phyloP scores from a whole-genome alignment of 2,113 vertebrate genomes.

The Caranx ignobilis region DNA sequence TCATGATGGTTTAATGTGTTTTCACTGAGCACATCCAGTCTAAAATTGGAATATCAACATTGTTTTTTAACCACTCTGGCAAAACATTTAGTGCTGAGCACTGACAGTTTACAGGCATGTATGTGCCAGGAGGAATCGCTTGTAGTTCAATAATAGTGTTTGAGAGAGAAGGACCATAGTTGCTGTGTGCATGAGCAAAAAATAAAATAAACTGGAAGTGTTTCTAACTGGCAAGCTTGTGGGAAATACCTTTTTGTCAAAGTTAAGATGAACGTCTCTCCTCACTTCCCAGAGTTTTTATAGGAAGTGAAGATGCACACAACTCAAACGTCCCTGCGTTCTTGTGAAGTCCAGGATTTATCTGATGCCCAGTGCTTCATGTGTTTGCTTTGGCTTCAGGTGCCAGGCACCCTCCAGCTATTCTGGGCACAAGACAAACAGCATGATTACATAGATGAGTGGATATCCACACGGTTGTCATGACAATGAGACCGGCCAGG shows the following conservation, averaged over 20 bases:
- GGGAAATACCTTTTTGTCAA: slow-evolving; percentile 21
- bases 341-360: slow-evolving; percentile 25
- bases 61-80: slow-evolving; percentile 48
- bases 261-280: slow-evolving; percentile 1
- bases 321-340: not conserved
- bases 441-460: slow-evolving; percentile 59
- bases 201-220: not conserved
- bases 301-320: not conserved
- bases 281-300: slow-evolving; percentile 8
- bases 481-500: slow-evolving; percentile 59
- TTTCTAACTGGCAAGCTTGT: slow-evolving; percentile 7
- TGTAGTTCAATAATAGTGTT: slow-evolving; percentile 36
- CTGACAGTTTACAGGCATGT: slow-evolving; percentile 1
- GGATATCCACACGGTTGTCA: slow-evolving; percentile 65
- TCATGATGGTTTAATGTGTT: slow-evolving; percentile 46
- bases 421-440: slow-evolving; percentile 70
- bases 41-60: slow-evolving; percentile 38
- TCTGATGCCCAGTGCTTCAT: slow-evolving; percentile 37
- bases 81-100: slow-evolving; percentile 24
- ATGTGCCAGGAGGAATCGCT: slow-evolving; percentile 36
- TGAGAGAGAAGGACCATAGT: slow-evolving; percentile 13
- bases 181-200: slow-evolving; percentile 2
- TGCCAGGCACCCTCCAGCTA: slow-evolving; percentile 59
- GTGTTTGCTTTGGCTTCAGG: slow-evolving; percentile 51
- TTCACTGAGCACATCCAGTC: slow-evolving; percentile 33